phyloP scores from a whole-genome alignment of 2,888 invertebrate genomes.

The Drosophila putrida region DNA sequence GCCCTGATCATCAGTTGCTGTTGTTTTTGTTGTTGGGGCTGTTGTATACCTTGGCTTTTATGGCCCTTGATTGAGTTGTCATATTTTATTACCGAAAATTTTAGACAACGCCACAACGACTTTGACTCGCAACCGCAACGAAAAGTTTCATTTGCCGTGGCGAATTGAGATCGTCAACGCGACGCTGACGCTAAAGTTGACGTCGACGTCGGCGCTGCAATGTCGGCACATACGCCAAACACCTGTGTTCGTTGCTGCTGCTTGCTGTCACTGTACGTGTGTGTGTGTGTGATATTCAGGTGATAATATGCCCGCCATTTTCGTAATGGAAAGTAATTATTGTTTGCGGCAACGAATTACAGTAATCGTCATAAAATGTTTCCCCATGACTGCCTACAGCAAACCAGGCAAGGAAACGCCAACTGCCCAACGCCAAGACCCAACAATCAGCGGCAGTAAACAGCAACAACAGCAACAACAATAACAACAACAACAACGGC shows the following conservation, averaged over 20 bases:
- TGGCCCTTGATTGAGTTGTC: slow-evolving; percentile 84
- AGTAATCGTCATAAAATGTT: slow-evolving; percentile 85
- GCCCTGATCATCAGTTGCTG: slow-evolving; percentile 63
- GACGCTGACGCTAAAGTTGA: neutral
- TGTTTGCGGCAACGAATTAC: slow-evolving; percentile 84
- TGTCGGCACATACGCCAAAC: slow-evolving; percentile 66
- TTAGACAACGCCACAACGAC: slow-evolving; percentile 74
- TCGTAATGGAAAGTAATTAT: slow-evolving; percentile 85
- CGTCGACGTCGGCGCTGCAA: slow-evolving; percentile 20
- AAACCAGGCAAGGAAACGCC: slow-evolving; percentile 58
- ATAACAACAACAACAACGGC: slow-evolving; percentile 52
- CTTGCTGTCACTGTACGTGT: slow-evolving; percentile 31
- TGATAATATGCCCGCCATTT: slow-evolving; percentile 85
- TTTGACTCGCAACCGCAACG: slow-evolving; percentile 53
- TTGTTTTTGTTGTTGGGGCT: slow-evolving; percentile 28
- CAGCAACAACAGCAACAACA: slow-evolving; percentile 45
- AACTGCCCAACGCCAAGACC: slow-evolving; percentile 39
- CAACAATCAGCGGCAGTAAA: slow-evolving; percentile 42
- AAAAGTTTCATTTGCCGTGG: slow-evolving; percentile 61
- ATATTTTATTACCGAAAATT: slow-evolving; percentile 84
- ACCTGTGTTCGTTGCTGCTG: slow-evolving; percentile 68
- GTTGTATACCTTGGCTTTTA: slow-evolving; percentile 70
- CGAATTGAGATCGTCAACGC: slow-evolving; percentile 54
- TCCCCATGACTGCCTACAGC: slow-evolving; percentile 84
- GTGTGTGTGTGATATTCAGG: slow-evolving; percentile 83